Evolutionary conservation across 1,140 invertebrate genomes (phyloP).

Genomic region (Macrobrachium nipponense): DNA sequence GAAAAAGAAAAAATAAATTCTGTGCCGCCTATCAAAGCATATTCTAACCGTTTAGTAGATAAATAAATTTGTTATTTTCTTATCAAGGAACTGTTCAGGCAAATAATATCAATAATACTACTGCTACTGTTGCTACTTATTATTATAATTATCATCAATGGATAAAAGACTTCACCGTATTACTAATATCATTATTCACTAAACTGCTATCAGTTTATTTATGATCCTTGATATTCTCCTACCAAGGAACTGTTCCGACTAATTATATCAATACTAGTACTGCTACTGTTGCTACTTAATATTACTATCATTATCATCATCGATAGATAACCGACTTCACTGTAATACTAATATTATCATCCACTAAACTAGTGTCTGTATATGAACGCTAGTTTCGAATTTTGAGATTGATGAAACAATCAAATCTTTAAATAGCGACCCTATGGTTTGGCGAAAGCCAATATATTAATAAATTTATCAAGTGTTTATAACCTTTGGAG

Average conservation of each 20-base stretch:
- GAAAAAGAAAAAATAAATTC: no score
- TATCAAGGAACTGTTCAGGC: no score
- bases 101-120: not conserved
- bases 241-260: no score
- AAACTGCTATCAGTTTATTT: no score
- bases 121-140: not conserved
- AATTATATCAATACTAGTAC: conserved; percentile 5
- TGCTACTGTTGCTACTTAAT: not conserved
- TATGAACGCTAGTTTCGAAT: not conserved
- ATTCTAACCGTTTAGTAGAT: no score
- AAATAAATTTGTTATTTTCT: no score
- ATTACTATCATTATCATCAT: not conserved
- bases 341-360: not conserved
- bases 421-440: no score
- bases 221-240: no score
- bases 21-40: no score
- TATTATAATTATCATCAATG: not conserved
- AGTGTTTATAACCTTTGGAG: no score
- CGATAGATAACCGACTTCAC: not conserved
- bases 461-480: no score
- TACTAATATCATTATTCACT: not conserved
- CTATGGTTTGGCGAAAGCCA: no score
- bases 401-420: not conserved
- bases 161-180: not conserved
- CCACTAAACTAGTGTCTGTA: not conserved